A percentile compares a stretch with the other conserved stretches of the same genome.
Conservation (phyloP, 2,113 vertebrate genomes). For the Polyodon spathula region DNA sequence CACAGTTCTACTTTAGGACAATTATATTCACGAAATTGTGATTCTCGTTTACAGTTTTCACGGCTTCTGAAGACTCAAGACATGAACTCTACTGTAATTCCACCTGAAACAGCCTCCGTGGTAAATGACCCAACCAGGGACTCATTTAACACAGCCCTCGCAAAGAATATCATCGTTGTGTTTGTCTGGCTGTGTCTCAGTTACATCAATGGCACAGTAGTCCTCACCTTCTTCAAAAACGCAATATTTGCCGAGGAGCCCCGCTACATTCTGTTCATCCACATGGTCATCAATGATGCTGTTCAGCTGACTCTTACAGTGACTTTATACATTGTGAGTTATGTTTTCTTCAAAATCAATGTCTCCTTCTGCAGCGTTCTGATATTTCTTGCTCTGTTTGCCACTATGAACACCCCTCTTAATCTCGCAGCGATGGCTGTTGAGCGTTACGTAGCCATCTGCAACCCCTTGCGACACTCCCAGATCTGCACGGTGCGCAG, state of each 20-base stretch:
- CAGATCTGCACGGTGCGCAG: slow-evolving; percentile 51
- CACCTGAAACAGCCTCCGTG: slow-evolving; percentile 20
- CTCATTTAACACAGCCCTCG: slow-evolving; percentile 45
- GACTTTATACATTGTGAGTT: slow-evolving; percentile 55
- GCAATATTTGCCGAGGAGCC: slow-evolving; percentile 59
- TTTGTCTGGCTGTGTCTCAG: slow-evolving; percentile 57
- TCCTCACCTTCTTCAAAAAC: slow-evolving; percentile 52
- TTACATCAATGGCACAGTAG: slow-evolving; percentile 55
- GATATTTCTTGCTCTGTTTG: slow-evolving; percentile 49
- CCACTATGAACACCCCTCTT: slow-evolving; percentile 57
- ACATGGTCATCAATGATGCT: slow-evolving; percentile 62
- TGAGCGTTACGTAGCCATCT: slow-evolving; percentile 60
- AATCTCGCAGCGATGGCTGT: slow-evolving; percentile 61
- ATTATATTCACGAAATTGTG: too few relatives aligned
- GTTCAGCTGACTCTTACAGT: slow-evolving; percentile 57
- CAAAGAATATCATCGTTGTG: slow-evolving; percentile 57
- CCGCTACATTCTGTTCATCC: slow-evolving; percentile 64
- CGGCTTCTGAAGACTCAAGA: neutral
- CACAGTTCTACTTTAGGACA: too few relatives aligned
- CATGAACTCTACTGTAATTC: slow-evolving; percentile 33
- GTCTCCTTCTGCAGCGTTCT: slow-evolving; percentile 50
- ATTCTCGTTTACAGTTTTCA: too few relatives aligned
- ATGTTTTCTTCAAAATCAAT: slow-evolving; percentile 54
- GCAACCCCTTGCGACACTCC: slow-evolving; percentile 49
- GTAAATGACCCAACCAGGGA: slow-evolving; percentile 30